Evolutionary conservation across 2,797 vertebrate species (phyloP), one percentile per base, ranked within the genome.

Genomic region (Lithobates pipiens): DNA sequence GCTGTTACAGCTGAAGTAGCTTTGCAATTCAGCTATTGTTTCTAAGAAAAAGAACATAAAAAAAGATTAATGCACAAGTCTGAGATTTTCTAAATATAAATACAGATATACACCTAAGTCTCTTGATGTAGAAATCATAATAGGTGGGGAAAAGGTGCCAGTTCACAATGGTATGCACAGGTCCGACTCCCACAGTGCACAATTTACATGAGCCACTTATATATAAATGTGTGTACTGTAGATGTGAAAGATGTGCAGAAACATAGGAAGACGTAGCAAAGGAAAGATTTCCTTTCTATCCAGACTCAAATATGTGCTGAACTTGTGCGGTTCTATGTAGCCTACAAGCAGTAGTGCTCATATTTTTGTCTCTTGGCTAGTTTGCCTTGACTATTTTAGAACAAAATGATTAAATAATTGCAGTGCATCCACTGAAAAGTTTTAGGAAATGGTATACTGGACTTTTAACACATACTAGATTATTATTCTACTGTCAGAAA

Each of bases 1-100:
- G 46, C 84, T 73, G 0, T 0, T 39, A 1, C 94, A 95, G 11
- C 21, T 25, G 71, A 94, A 92, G 78, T 92, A 91, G 1, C 0
- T 0, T 42, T 76, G 36, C 90, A 94, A 86, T 0, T 67, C 75
- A n/a, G 77, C 75, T n/a, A 91, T 50, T 0, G 90, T 88, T 79
- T 88, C 94, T 94, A 89, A 29, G 6, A 67, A 76, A 3, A 78
- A 68, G 36, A 27, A 78, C 39, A 36, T 21, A 57, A 75, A 18
- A 57, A 21, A 57, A 16, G 6, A 61, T 61, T 23, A 61, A 23
- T 61, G 54, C 21, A 23, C 0, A 4, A 4, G 16, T 54, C 13
- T 11, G 13, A 54, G 15, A 54, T 61, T 61, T 61, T 18, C 32
- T 61, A 61, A 9, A 61, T n/a, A 61, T 23, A 7, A 23, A 23